Base-by-base conservation (phyloP, 2,888 invertebrate genomes). In the Polietes domitor region DNA sequence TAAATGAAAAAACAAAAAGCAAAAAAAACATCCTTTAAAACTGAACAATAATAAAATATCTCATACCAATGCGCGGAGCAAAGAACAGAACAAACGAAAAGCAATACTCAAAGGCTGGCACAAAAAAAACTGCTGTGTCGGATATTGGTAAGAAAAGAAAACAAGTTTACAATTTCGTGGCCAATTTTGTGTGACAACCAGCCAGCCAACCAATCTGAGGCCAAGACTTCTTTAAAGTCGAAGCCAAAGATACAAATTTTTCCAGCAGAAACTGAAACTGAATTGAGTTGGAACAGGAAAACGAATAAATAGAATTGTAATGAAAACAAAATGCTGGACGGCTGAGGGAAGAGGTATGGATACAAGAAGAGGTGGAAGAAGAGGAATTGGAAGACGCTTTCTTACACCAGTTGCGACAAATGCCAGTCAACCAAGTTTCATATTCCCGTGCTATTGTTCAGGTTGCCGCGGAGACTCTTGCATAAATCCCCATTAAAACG, bases 161-260 rank as follows among this genome's bases (percentile, higher is more conserved):
- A 84, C 84, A 71, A 78, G 84, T 84, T 84, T 84, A 78, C 72
- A 81, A 84, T 84, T 84, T 84, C 84, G 84, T 84, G 84, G 84
- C 81, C 84, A 84, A 81, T 84, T 84, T 84, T 80, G 78, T 80
- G 61, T 68, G 68, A 68, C 68, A 68, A 43, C 24, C 19, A 41
- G 41, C 37, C 77, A 75, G 76, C 76, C 65, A 65, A 1, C 65
- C 37, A 37, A 9, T 2, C 1, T 37, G 6, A 2, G 12, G 65
- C 63, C 63, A 63, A 32, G 32, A 17, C 12, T 17, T 58, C 58
- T 26, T 58, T 24, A 21, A 55, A 21, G 24, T 68, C 24, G 2
- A 19, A 6, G n/a, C 17, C 6, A 17, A 4, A 7, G 47, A 47
- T 10, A 7, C 63, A n/a, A 32, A 7, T 3, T 37, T 37, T 37